phyloP scores from a whole-genome alignment of 2,113 vertebrate species.

The Panurus biarmicus region DNA sequence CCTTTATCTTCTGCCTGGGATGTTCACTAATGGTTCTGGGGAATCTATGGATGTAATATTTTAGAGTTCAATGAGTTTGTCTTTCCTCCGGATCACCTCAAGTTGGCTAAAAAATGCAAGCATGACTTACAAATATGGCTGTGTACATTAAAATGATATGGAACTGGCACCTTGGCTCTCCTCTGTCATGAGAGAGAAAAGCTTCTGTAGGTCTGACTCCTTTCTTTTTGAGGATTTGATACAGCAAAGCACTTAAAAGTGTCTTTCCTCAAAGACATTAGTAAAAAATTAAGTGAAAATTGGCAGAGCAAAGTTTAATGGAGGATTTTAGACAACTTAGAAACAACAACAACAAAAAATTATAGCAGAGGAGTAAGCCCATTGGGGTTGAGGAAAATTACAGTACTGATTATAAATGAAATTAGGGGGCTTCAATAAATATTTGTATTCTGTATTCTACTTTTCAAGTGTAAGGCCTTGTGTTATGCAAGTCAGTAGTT shows the following conservation, averaged over 20 bases:
- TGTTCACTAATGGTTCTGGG: not conserved
- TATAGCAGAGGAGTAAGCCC: not conserved
- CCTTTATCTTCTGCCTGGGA: not conserved
- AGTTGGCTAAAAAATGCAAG: not conserved
- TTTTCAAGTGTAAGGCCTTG: not conserved
- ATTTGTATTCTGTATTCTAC: not conserved
- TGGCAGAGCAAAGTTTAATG: not conserved
- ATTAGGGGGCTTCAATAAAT: not conserved
- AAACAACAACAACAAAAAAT: not conserved
- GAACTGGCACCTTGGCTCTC: not conserved
- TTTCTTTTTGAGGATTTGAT: not conserved
- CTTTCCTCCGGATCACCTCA: not conserved
- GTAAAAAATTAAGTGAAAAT: not conserved
- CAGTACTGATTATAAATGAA: not conserved
- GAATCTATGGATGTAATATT: not conserved
- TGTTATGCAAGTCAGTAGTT: not conserved
- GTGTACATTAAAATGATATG: not conserved
- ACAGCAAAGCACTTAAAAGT: not conserved
- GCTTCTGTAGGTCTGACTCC: not conserved
- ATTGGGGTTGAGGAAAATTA: not conserved
- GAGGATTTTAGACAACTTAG: not conserved
- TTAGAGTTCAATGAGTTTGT: not conserved
- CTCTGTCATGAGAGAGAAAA: not conserved
- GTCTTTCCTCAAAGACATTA: not conserved
- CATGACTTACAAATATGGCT: not conserved